Evolutionary conservation across 2,888 invertebrate genomes (phyloP).

Genomic region (Diabrotica balteata): DNA sequence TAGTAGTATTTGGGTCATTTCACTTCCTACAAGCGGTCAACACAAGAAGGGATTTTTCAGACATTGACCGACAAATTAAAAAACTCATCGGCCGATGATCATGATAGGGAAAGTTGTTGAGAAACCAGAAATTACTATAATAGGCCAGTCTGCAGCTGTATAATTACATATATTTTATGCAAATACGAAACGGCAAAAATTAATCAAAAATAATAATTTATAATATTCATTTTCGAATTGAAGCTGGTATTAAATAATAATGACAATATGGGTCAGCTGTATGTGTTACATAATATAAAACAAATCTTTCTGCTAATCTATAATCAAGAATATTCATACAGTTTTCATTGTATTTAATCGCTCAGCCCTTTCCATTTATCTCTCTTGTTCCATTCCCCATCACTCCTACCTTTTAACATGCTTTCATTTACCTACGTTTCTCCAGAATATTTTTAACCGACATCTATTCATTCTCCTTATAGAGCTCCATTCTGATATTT

Average conservation of each 20-base stretch:
- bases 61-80: slow-evolving; percentile 5
- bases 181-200: neutral
- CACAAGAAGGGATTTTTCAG: slow-evolving; percentile 5
- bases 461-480: too few species aligned
- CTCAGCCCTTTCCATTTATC: too few species aligned
- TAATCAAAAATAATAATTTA: neutral
- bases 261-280: neutral
- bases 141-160: neutral
- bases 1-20: slow-evolving; percentile 2
- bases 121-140: slow-evolving; percentile 12
- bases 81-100: neutral
- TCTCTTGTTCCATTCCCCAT: too few species aligned
- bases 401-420: too few species aligned
- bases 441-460: too few species aligned
- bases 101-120: slow-evolving; percentile 5
- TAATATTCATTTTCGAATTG: neutral
- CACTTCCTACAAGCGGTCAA: slow-evolving; percentile 4
- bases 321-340: neutral
- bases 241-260: neutral
- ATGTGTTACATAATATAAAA: neutral
- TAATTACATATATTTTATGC: neutral
- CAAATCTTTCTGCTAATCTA: neutral
- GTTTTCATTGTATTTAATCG: too few species aligned
- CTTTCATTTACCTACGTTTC: too few species aligned
- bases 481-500: too few species aligned